Conservation (phyloP, 2,888 invertebrate species). For the Cabera pusaria region DNA sequence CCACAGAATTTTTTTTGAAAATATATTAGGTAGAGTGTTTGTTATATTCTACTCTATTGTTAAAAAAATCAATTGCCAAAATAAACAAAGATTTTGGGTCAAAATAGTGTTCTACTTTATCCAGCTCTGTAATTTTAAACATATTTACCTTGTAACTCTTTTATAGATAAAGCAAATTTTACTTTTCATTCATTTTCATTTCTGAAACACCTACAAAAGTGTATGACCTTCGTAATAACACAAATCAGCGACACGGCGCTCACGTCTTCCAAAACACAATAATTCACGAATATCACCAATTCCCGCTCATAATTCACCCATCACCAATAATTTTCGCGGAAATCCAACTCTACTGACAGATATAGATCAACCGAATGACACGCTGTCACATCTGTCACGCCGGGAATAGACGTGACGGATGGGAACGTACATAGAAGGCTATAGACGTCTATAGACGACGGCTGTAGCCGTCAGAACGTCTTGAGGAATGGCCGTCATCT, state of each 20-base stretch:
- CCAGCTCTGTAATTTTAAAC: too few species aligned
- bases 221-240: neutral
- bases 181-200: too few species aligned
- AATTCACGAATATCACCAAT: conserved; percentile 6
- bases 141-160: too few species aligned
- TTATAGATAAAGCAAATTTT: too few species aligned
- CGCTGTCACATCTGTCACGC: conserved; percentile 33
- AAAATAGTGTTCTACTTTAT: too few species aligned
- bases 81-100: too few species aligned
- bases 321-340: conserved; percentile 30
- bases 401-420: conserved; percentile 33
- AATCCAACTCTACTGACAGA: conserved; percentile 32
- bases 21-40: too few species aligned
- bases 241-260: neutral
- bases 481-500: conserved; percentile 15
- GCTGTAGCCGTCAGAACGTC: conserved; percentile 13
- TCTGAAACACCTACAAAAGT: too few species aligned
- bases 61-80: too few species aligned
- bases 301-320: conserved; percentile 25
- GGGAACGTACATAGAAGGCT: conserved; percentile 19
- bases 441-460: conserved; percentile 5
- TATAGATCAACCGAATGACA: conserved; percentile 38
- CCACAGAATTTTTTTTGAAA: too few species aligned
- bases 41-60: too few species aligned
- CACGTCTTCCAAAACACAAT: neutral